Conservation (phyloP, 2,113 vertebrate species). For the Phaethon lepturus region DNA sequence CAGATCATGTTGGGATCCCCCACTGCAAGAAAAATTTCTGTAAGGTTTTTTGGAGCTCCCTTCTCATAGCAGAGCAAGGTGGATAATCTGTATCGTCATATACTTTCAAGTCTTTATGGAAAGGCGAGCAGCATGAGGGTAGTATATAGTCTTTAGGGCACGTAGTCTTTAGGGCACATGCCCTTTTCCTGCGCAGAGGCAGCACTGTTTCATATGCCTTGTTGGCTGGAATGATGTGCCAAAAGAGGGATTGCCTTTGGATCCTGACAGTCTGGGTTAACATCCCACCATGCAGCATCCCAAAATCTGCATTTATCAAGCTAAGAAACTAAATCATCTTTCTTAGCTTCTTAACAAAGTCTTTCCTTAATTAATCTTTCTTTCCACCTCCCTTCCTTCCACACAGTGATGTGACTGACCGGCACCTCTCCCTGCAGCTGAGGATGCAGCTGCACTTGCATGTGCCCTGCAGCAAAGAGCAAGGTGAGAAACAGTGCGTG, state of each 20-base stretch:
- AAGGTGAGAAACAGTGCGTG: neutral
- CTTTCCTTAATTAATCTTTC: neutral
- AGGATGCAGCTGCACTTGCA: neutral
- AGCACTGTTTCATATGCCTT: neutral
- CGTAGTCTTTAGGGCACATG: neutral
- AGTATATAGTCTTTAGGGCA: too few relatives aligned
- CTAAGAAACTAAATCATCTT: neutral
- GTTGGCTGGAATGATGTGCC: neutral
- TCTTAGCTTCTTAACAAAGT: neutral
- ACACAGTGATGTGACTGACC: fast-evolving
- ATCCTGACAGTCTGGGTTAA: neutral
- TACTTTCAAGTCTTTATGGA: neutral
- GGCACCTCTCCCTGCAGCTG: neutral
- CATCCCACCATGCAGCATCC: neutral
- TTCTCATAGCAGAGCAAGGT: neutral
- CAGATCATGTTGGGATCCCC: neutral
- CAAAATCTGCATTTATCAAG: neutral
- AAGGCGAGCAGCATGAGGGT: neutral
- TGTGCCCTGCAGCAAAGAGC: neutral
- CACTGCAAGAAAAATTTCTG: neutral
- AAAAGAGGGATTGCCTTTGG: neutral
- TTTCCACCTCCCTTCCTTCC: neutral
- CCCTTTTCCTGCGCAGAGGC: neutral
- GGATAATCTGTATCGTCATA: neutral
- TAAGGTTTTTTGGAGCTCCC: neutral